These are phyloP conservation scores for Tyto alba DNA, from an alignment of 2,113 vertebrate species.

Conservation along the genomic window DNA sequence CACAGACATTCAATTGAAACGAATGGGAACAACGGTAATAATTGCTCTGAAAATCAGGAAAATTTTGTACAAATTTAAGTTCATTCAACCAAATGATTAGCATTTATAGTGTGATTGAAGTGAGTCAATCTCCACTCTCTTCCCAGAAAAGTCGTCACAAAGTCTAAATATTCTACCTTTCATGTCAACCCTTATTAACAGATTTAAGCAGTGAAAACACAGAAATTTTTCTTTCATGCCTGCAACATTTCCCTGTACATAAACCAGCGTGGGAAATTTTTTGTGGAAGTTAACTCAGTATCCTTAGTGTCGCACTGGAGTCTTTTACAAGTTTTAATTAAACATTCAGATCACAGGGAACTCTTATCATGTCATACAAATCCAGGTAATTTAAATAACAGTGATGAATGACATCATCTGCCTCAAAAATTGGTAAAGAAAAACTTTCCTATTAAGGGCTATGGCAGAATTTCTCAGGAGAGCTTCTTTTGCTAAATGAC, in stretches of 20 bases:
- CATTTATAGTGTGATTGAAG: neutral
- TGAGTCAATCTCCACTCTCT: neutral
- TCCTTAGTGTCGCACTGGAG: neutral
- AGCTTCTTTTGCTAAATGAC: neutral
- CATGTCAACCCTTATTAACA: neutral
- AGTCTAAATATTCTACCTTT: neutral
- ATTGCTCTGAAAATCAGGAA: neutral
- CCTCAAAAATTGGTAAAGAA: neutral
- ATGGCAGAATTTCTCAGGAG: neutral
- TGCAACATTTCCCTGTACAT: neutral
- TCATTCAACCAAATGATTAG: neutral
- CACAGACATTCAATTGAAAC: neutral
- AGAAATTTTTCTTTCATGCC: neutral
- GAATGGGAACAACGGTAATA: neutral
- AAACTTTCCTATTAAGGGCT: neutral
- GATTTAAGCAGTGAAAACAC: neutral
- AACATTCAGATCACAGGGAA: neutral
- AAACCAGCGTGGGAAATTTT: neutral
- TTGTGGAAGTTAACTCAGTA: neutral
- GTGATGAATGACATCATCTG: neutral
- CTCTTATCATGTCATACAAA: neutral
- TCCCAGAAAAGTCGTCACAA: neutral
- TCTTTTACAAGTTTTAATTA: neutral
- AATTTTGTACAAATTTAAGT: neutral
- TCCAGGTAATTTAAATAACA: neutral